Conservation (phyloP, 2,797 vertebrate species). For the Stomatorhinus walkeri region DNA sequence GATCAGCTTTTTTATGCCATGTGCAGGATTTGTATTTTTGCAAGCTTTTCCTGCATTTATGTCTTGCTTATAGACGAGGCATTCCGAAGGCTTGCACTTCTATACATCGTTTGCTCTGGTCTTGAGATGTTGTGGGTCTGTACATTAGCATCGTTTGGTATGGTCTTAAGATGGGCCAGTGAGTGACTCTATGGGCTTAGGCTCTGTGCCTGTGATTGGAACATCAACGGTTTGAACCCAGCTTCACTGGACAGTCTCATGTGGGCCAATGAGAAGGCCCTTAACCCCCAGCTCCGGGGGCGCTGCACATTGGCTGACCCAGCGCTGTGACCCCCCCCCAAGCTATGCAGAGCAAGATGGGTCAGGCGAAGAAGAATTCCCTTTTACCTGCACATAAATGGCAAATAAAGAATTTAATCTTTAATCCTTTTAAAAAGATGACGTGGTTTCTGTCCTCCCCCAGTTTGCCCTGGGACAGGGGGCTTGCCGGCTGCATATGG, state of each 20-base stretch:
- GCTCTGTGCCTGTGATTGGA: neutral
- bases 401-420: neutral
- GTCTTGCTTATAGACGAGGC: neutral
- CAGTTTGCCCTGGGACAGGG: conserved; percentile 77
- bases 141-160: neutral
- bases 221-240: neutral
- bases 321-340: neutral
- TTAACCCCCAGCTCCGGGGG: neutral
- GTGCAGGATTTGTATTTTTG: neutral
- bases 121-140: neutral
- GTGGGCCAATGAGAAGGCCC: neutral
- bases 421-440: neutral
- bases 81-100: neutral
- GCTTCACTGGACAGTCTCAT: neutral
- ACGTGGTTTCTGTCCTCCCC: conserved; percentile 23
- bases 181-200: neutral
- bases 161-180: neutral
- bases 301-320: neutral
- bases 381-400: neutral
- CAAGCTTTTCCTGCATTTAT: neutral
- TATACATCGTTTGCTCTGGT: neutral
- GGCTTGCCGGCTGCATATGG: conserved; percentile 77
- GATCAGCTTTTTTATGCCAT: neutral
- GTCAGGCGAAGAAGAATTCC: neutral
- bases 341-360: neutral